Evolutionary conservation across 2,888 invertebrate genomes (phyloP).

Genomic region (Achlya flavicornis): DNA sequence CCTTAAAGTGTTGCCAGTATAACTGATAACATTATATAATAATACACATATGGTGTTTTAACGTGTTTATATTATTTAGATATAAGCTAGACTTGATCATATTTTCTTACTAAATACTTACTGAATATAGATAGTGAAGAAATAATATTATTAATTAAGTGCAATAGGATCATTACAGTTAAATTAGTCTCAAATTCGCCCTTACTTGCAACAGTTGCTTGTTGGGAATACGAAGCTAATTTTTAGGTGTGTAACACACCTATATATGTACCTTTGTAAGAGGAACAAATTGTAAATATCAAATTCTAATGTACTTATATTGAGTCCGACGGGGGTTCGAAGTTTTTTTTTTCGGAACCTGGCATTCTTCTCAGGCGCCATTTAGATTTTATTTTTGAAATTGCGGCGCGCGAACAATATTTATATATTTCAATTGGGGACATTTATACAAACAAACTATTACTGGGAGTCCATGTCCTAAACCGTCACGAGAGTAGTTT

Average conservation of each 20-base stretch:
- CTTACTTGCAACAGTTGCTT: no score
- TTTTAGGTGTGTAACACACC: not conserved
- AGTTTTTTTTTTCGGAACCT: no score
- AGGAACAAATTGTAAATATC: not conserved
- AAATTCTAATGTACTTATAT: not conserved
- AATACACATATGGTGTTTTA: not conserved
- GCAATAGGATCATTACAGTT: not conserved
- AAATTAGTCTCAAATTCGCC: not conserved
- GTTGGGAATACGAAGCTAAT: no score
- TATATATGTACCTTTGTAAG: not conserved
- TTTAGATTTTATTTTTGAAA: no score
- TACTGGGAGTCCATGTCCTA: no score
- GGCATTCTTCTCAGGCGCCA: no score
- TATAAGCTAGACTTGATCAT: constrained; percentile 15
- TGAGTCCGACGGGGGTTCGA: no score
- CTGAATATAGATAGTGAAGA: not conserved
- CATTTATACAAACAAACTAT: no score
- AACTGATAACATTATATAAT: constrained; percentile 26
- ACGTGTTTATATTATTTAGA: constrained; percentile 4
- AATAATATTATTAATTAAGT: not conserved
- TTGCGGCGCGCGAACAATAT: no score
- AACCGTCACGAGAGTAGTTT: no score
- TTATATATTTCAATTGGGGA: no score
- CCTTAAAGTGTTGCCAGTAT: constrained; percentile 33
- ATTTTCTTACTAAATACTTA: not conserved